Evolutionary conservation across 2,888 invertebrate genomes (phyloP).

Genomic region (Cynaeus angustus): DNA sequence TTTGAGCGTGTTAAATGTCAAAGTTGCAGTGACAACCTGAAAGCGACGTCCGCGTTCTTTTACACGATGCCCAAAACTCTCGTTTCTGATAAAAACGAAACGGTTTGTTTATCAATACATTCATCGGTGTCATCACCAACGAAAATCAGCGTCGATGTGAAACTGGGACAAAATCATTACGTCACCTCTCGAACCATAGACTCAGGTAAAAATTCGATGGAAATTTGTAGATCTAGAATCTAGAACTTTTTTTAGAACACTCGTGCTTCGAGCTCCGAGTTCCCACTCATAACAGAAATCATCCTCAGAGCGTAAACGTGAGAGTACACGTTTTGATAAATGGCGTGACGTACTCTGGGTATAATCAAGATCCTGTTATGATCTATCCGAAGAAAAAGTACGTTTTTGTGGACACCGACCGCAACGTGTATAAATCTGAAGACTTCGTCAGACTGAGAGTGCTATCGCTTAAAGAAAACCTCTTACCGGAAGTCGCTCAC

Average conservation of each 20-base stretch:
- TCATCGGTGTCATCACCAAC: constrained; percentile 58
- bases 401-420: constrained; percentile 75
- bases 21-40: neutral
- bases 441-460: constrained; percentile 74
- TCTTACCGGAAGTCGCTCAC: constrained; percentile 70
- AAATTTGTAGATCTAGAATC: too few relatives aligned
- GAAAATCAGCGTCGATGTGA: constrained; percentile 64
- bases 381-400: constrained; percentile 70
- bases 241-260: constrained; percentile 61
- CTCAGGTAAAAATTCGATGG: constrained; percentile 66
- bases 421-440: constrained; percentile 74
- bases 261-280: constrained; percentile 66
- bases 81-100: constrained; percentile 66
- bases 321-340: constrained; percentile 63
- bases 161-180: constrained; percentile 65
- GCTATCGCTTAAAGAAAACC: constrained; percentile 72
- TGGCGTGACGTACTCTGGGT: constrained; percentile 61
- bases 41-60: constrained; percentile 62
- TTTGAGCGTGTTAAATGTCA: neutral
- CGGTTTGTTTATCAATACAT: constrained; percentile 66
- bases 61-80: constrained; percentile 67
- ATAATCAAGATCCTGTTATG: constrained; percentile 65
- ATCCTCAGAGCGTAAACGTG: constrained; percentile 64
- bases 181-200: constrained; percentile 61
- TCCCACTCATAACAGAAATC: constrained; percentile 58